Conservation (phyloP, 2,113 vertebrate species). For the Thamnaconus septentrionalis region DNA sequence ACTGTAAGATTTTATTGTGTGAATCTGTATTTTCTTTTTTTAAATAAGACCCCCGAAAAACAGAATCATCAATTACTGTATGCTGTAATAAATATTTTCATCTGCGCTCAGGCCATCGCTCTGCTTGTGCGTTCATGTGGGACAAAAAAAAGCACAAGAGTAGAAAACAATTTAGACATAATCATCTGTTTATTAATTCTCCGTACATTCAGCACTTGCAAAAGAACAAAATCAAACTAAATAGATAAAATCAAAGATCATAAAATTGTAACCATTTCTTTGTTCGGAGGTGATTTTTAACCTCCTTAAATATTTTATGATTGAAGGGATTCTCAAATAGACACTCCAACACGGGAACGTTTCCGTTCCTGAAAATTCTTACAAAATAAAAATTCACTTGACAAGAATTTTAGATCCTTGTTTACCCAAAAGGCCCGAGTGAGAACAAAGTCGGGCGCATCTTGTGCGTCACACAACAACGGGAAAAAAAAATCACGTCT, state of each 20-base stretch:
- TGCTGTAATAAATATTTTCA: conserved; percentile 76
- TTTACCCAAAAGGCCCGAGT: not conserved
- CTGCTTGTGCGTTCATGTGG: not conserved
- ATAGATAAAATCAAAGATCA: conserved; percentile 65
- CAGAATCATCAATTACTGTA: conserved; percentile 43
- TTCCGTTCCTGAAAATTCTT: conserved; percentile 12
- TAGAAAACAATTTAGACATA: conserved; percentile 65
- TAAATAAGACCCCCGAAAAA: too few species aligned
- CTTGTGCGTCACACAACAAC: conserved; percentile 7
- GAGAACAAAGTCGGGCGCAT: too few species aligned
- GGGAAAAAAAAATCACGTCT: not conserved
- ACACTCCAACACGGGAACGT: conserved; percentile 27
- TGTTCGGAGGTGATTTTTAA: conserved; percentile 54
- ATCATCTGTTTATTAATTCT: conserved; percentile 63
- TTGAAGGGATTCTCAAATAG: conserved; percentile 26
- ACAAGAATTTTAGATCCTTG: not conserved
- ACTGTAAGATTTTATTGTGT: conserved; percentile 72
- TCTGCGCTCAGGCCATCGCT: conserved; percentile 15
- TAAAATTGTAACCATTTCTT: conserved; percentile 62
- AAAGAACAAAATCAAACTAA: conserved; percentile 53
- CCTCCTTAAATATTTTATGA: conserved; percentile 48
- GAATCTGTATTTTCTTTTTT: conserved; percentile 62
- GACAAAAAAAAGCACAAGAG: not conserved
- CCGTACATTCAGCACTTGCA: conserved; percentile 77
- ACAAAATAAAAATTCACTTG: conserved; percentile 13